Evolutionary conservation across 2,797 vertebrate genomes (phyloP).

Genomic region (Alectoris magna): DNA sequence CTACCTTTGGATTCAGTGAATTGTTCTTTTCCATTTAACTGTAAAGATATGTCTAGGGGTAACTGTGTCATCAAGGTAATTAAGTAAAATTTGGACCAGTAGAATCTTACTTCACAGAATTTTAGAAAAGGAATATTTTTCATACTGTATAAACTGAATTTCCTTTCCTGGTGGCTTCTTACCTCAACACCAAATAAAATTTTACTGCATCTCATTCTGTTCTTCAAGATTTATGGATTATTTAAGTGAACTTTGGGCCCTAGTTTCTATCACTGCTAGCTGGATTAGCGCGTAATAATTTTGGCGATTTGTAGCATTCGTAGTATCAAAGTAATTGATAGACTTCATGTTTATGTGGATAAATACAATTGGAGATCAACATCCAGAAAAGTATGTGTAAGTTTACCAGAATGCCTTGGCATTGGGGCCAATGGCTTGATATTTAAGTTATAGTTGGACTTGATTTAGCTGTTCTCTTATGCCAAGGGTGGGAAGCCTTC

Average conservation of each 20-base stretch:
- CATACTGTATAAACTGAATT: background rate
- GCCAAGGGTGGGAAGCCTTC: background rate
- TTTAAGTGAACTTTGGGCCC: background rate
- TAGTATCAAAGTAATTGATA: background rate
- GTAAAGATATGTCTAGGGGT: background rate
- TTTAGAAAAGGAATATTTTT: background rate
- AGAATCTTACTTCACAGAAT: background rate
- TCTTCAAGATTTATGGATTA: background rate
- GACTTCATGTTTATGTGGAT: background rate
- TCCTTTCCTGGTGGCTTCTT: background rate
- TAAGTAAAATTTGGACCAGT: background rate
- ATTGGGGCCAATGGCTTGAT: background rate
- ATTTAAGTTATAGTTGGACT: background rate
- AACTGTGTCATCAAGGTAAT: background rate
- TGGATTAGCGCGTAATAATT: background rate
- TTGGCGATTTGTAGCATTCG: background rate
- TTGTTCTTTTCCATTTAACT: background rate
- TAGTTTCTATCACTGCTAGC: background rate
- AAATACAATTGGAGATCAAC: background rate
- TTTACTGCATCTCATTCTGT: background rate
- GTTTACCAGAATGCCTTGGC: background rate
- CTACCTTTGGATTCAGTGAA: background rate
- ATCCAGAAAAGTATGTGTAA: background rate
- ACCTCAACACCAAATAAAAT: background rate
- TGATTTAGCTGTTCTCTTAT: background rate